Base-by-base conservation (phyloP, 92 coral and sea anemone genomes). In the Epizoanthus illoricatus region DNA sequence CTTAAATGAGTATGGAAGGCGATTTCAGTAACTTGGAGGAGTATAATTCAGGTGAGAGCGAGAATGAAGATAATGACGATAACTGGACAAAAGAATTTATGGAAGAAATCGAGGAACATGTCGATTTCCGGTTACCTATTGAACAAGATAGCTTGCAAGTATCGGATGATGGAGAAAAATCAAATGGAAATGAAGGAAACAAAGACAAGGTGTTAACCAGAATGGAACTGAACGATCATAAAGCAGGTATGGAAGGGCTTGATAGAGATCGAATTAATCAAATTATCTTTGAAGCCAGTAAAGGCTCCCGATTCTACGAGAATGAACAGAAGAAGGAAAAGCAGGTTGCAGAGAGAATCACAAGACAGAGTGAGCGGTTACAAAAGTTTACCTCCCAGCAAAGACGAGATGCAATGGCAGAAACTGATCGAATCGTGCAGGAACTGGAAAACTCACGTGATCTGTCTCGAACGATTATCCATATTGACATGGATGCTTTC, bases 401-500 rank as follows among this genome's bases (percentile, higher is more conserved):
- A 73, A 88, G 84, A 84, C 69, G 63, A 36, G 92, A 88, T 73
- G 99, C 99, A 13, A 20, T 83, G 81, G 70, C 85, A 69, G 87
- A 76, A 61, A 86, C 92, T 49, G 90, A 97, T 74, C 74, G 80
- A 43, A 83, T 93, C 33, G 94, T 93, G 24, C 84, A 73, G 73
- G 99, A 93, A 62, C 88, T 93, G 7, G 99, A 97, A 72, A 79
- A 83, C 3, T 76, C 86, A 56, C 96, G 99, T 19, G 99, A 97
- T 76, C 85, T 97, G 65, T 86, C 90, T 63, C 98, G 99, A 54
- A 88, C 93, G 18, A 91, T 97, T 73, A 93, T 97, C 71, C 99
- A 97, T 52, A 86, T 97, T 43, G 99, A 97, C 69, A 97, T 97
- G 99, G 99, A 97, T 80, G 99, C 99, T 3, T 97, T 91, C 76